These are phyloP conservation scores for Drosophila repleta DNA, from an alignment of 1,140 invertebrate species.

Conservation along the genomic window DNA sequence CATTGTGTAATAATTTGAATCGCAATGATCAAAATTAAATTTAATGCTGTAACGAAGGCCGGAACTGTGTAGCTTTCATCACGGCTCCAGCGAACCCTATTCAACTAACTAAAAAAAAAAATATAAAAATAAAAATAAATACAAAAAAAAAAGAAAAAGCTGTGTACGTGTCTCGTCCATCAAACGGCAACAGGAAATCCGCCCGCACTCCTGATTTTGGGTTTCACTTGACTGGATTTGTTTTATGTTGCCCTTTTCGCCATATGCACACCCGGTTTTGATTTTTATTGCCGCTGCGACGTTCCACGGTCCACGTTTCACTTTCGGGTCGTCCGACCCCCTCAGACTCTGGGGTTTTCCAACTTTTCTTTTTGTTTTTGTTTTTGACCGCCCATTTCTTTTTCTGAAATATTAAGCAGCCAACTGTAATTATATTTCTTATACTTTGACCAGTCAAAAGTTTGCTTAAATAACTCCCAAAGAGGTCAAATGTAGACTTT, in stretches of 20 bases:
- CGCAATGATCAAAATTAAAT: slow-evolving; percentile 34
- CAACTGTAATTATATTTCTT: neutral
- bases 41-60: slow-evolving; percentile 9
- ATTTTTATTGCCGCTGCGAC: slow-evolving; percentile 65
- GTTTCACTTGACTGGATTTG: slow-evolving; percentile 52
- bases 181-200: slow-evolving; percentile 44
- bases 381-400: slow-evolving; percentile 10
- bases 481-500: too few species aligned
- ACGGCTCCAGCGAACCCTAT: neutral
- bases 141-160: neutral
- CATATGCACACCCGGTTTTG: slow-evolving; percentile 54
- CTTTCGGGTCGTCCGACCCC: slow-evolving; percentile 1
- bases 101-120: slow-evolving; percentile 16
- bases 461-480: neutral
- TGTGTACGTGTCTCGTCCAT: slow-evolving; percentile 60
- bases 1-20: slow-evolving; percentile 42
- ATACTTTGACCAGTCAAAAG: neutral
- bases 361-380: slow-evolving; percentile 6
- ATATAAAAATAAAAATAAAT: neutral
- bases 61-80: neutral
- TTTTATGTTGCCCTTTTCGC: slow-evolving; percentile 40
- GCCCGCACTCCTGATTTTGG: slow-evolving; percentile 17
- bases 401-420: slow-evolving; percentile 55
- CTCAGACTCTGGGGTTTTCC: too few species aligned
- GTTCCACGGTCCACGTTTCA: neutral